Evolutionary conservation across 2,113 vertebrate species (phyloP).

Genomic region (Hassar affinis): DNA sequence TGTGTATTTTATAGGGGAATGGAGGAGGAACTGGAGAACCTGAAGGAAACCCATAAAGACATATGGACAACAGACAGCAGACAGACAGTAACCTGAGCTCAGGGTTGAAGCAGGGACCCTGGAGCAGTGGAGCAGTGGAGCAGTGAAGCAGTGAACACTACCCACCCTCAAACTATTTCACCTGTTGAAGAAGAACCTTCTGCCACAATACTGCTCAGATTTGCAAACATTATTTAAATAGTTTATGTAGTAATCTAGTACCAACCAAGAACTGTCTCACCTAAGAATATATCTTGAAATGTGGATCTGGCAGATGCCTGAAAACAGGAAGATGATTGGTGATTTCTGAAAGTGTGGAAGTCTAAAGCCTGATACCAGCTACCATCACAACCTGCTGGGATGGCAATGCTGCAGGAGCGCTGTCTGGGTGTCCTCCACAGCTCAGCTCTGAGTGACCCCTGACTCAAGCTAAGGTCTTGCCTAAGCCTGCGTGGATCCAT

Average conservation of each 20-base stretch:
- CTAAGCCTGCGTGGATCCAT: constrained; percentile 71
- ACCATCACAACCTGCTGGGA: constrained; percentile 72
- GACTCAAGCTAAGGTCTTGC: constrained; percentile 18
- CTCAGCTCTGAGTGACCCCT: constrained; percentile 52
- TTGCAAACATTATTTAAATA: neutral
- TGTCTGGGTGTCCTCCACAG: constrained; percentile 68
- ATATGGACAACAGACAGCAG: neutral
- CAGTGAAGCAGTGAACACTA: neutral
- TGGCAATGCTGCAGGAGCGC: constrained; percentile 76
- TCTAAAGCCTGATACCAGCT: constrained; percentile 79
- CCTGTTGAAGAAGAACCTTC: neutral
- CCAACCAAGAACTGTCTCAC: constrained; percentile 71
- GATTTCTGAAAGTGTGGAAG: constrained; percentile 67
- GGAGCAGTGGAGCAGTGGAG: neutral
- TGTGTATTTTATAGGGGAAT: neutral
- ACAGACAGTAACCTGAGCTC: neutral
- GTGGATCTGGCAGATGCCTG: constrained; percentile 57
- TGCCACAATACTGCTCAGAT: neutral
- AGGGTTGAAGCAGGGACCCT: neutral
- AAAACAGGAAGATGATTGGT: constrained; percentile 70
- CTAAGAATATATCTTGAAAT: constrained; percentile 89
- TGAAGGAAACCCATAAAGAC: neutral
- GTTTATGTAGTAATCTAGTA: neutral
- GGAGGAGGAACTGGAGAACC: too few species aligned
- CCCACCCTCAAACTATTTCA: neutral